Evolutionary conservation across 2,113 vertebrate species (phyloP), one percentile per base, ranked within the genome.

Genomic region (Pitta sordida): DNA sequence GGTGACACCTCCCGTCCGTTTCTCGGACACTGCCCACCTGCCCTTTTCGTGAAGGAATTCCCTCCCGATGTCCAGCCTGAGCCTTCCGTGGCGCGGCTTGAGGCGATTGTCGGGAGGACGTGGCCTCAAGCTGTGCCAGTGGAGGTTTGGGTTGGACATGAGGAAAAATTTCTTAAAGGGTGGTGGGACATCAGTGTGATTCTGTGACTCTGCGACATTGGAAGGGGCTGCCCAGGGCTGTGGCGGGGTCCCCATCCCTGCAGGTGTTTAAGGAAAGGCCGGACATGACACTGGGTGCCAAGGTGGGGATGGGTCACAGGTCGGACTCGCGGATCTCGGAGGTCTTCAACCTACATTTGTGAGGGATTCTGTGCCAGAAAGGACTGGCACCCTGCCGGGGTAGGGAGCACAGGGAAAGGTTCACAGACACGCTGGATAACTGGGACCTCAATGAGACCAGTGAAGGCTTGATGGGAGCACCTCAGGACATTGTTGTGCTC

Each of bases 331-430:
- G 24, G 34, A 17, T 34, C 7, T 7, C 24, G n/a, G 23, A 10
- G 21, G 15, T 58, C 36, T 58, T 14, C 56, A 58, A 5, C n/a
- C 15, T 34, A 34, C n/a, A n/a, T n/a, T n/a, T n/a, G n/a, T n/a
- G n/a, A n/a, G n/a, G n/a, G n/a, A n/a, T n/a, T n/a, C n/a, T n/a
- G n/a, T n/a, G n/a, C n/a, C n/a, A n/a, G n/a, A n/a, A 12, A 18
- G 21, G 63, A 3, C 23, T 9, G n/a, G 34, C 4, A 1, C 27
- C 0, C 3, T 12, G 36, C 55, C 3, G 3, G 6, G 36, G 15
- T 62, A 56, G 32, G 37, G 49, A 49, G 53, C 26, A 44, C 58
- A 58, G 77, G 77, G 63, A 70, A 86, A 63, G 62, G 2, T 19
- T 24, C 37, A 8, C 27, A 24, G 44, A 2, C 3, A 2, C 1